Conservation (phyloP, 2,113 vertebrate species). For the Mungos mungo region DNA sequence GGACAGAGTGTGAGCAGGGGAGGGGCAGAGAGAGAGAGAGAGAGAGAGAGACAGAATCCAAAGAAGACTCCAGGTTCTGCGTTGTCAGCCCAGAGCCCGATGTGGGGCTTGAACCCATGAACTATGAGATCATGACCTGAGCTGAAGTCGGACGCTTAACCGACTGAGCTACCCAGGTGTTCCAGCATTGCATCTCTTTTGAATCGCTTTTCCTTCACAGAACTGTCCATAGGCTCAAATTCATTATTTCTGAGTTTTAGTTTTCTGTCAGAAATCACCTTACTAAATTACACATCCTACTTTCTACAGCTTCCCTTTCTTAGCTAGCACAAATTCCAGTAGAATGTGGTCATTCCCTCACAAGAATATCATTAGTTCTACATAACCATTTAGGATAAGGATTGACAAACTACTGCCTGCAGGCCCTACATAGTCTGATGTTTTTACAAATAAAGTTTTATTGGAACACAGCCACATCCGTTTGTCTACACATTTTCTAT, state of each 20-base stretch:
- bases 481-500: neutral
- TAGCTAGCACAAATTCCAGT: neutral
- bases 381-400: neutral
- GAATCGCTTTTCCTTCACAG: neutral
- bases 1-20: no score
- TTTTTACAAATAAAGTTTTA: conserved; percentile 59
- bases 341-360: neutral
- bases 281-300: neutral
- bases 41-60: no score
- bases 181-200: neutral
- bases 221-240: neutral
- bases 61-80: no score
- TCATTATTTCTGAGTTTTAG: neutral
- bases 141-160: no score
- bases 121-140: no score
- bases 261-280: conserved; percentile 24
- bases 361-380: neutral
- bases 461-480: neutral
- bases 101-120: no score
- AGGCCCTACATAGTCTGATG: neutral
- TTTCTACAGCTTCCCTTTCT: neutral
- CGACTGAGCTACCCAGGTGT: no score
- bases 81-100: no score
- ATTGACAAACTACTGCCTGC: neutral
- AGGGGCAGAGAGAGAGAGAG: no score